Evolutionary conservation across 1,140 invertebrate species (phyloP).

Genomic region (Zaprionus kolodkinae): DNA sequence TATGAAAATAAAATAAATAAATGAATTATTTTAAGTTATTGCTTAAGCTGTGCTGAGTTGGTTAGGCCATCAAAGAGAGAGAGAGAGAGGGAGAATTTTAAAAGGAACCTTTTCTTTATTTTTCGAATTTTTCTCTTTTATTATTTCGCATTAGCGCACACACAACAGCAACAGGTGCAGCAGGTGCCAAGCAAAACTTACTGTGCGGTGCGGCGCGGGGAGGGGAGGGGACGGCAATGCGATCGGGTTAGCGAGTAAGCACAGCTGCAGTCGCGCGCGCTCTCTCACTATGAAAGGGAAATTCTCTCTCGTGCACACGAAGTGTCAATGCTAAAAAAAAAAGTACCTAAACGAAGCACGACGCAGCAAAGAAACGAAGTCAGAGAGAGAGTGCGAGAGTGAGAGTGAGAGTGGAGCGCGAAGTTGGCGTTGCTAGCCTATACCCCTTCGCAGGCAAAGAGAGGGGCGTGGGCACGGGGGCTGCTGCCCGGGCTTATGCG

Average conservation of each 20-base stretch:
- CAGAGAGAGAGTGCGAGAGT: background rate
- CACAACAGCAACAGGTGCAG: background rate
- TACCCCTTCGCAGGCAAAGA: conserved; percentile 5
- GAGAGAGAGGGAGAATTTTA: no score
- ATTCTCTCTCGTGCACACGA: conserved; percentile 2
- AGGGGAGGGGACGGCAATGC: background rate
- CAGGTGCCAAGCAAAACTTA: background rate
- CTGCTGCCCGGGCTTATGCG: conserved; percentile 42
- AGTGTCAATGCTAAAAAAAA: background rate
- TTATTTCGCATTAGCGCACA: no score
- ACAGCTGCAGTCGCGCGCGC: background rate
- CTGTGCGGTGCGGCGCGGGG: background rate
- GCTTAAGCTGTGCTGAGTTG: no score
- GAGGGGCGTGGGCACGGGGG: background rate
- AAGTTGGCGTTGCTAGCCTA: background rate
- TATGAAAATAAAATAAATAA: background rate
- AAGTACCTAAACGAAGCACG: background rate
- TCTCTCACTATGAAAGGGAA: background rate
- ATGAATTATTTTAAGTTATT: background rate
- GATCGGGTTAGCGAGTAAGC: background rate
- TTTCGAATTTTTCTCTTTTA: no score
- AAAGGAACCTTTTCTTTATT: no score
- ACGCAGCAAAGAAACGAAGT: background rate
- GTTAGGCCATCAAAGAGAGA: no score
- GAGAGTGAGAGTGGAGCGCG: background rate